Evolutionary conservation across 2,888 invertebrate species (phyloP), one percentile per base, ranked within the genome.

Genomic region (Eupsilia transversa): DNA sequence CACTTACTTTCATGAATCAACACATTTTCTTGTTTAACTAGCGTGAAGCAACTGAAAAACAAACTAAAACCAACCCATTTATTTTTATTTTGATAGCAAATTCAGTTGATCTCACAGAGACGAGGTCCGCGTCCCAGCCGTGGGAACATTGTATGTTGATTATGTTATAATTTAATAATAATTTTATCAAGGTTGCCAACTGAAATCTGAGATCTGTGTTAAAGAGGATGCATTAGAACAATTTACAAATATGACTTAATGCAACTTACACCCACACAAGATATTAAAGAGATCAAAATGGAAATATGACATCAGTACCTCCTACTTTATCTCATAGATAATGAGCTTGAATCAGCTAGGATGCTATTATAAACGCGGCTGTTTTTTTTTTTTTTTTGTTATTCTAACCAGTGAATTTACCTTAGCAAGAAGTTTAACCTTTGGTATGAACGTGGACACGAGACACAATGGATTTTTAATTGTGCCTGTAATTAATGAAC

Each of bases 261-360:
- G 54, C 49, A 54, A 17, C 14, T 27, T 41, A 60, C 75, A 33
- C 81, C 76, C 38, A 84, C 81, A 4, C n/a, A 3, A 35, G 12
- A 59, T 64, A 41, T 10, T 54, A 66, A 49, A 41, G n/a, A 60
- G 35, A 30, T 79, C 49, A 43, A 35, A 77, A 63, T 67, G 20
- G 30, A 27, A 63, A 70, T 17, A 81, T 84, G 81, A 81, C 81
- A 68, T 84, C 81, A 81, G 63, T 38, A 64, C n/a, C n/a, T n/a
- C n/a, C n/a, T n/a, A n/a, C 33, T 12, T 59, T 41, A 49, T 33
- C 9, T 38, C 57, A 33, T 46, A 61, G 23, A 5, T 65, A 65
- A 65, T 65, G 17, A 46, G 30, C 17, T 46, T n/a, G 27, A 56
- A 66, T 61, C 43, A 59, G 17, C 0, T 63, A 38, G 9, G 20